Percentiles rank a stretch among this genome's conserved stretches.
phyloP scores from a whole-genome alignment of 2,888 invertebrate genomes.

The Pediacus dermestoides region DNA sequence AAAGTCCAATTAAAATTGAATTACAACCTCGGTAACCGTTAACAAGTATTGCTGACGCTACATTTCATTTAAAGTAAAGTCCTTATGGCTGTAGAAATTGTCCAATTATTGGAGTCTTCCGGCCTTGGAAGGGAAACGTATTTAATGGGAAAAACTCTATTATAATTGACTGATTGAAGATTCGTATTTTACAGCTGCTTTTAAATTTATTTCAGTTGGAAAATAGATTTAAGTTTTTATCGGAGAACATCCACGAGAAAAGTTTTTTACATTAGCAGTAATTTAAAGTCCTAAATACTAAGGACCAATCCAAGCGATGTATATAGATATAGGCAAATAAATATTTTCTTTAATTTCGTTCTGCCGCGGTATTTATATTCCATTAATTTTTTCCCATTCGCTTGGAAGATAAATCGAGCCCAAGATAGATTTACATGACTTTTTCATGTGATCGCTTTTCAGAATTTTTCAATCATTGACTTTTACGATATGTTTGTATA shows the following conservation, averaged over 20 bases:
- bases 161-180: constrained; percentile 19
- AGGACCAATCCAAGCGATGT: no score
- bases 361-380: no score
- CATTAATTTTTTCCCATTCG: no score
- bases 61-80: constrained; percentile 9
- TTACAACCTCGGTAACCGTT: constrained; percentile 7
- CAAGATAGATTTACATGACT: constrained; percentile 22
- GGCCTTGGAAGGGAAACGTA: constrained; percentile 5
- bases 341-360: no score
- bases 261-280: no score
- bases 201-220: constrained; percentile 14
- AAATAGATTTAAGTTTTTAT: no score
- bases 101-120: constrained; percentile 13
- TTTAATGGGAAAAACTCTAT: constrained; percentile 15
- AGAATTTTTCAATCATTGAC: constrained; percentile 32
- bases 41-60: constrained; percentile 9
- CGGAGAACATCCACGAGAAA: no score
- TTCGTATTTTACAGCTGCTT: constrained; percentile 10
- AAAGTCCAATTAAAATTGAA: constrained; percentile 8
- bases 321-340: no score
- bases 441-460: constrained; percentile 25
- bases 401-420: no score
- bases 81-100: constrained; percentile 7
- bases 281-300: no score
- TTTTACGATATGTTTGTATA: constrained; percentile 31